Base-by-base conservation (phyloP, 2,888 invertebrate genomes). In the Pomacea canaliculata region DNA sequence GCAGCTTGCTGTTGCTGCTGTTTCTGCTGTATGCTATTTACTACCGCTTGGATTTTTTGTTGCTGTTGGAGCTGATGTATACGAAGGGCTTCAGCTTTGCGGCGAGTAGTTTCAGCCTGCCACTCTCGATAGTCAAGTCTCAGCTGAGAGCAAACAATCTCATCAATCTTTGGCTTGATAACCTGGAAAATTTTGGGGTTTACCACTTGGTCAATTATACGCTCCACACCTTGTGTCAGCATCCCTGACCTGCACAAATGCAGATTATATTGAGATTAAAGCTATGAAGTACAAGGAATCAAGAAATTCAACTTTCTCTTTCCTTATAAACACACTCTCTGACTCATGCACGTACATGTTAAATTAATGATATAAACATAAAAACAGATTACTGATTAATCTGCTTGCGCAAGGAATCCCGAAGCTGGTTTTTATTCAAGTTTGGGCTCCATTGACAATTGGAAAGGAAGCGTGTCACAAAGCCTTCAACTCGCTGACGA, bases 151-250 rank as follows among this genome's bases (percentile, higher is more conserved):
- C 96, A 97, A 0, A 97, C 95, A 23, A 96, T 94, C 85, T 96
- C 96, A 91, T 97, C 96, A 13, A 98, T 95, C 93, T 96, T 95
- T 0, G 97, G 96, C 88, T 96, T 94, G 89, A 97, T 96, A 18
- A 96, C 94, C 5, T 95, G 94, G 81, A 94, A 94, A 12, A 97
- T 95, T 92, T 97, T 97, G 0, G 97, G 96, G 91, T 97, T 96
- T 0, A 98, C 96, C 0, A 97, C 97, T 92, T 98, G 98, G 89
- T 97, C 97, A 0, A 98, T 97, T 81, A 98, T 97, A 82, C 97
- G 94, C 90, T 97, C 97, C 5, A 98, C 96, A 13, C 98, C 98
- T 83, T 94, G 95, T 86, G 96, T 96, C 82, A 98, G 92, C 91
- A 95, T 96, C 68, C 96, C 96, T 75, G 96, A 95, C 87, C 96